Percentiles rank a stretch among this genome's conserved stretches.
Evolutionary conservation across 2,797 vertebrate genomes (phyloP).

Genomic region (Gastrophryne carolinensis): DNA sequence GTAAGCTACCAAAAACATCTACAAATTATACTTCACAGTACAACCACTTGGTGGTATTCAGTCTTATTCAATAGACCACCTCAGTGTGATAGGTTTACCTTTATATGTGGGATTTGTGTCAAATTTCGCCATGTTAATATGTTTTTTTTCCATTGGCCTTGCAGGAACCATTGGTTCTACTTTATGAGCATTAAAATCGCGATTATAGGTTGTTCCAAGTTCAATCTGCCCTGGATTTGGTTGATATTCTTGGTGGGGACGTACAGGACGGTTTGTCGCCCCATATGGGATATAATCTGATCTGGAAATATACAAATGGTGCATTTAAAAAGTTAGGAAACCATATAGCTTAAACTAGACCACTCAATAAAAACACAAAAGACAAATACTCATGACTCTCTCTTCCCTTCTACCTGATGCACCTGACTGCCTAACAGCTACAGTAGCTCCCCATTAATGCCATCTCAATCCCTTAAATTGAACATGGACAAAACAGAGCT

Average conservation of each 20-base stretch:
- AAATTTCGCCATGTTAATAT: slow-evolving; percentile 64
- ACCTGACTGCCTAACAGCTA: no score
- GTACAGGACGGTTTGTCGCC: slow-evolving; percentile 60
- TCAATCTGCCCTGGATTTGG: slow-evolving; percentile 70
- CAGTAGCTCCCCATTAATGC: no score
- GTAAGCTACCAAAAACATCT: no score
- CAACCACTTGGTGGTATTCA: no score
- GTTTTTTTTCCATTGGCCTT: slow-evolving; percentile 67
- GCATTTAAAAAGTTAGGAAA: not conserved
- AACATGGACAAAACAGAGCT: no score
- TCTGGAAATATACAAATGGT: slow-evolving; percentile 62
- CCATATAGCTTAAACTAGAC: not conserved
- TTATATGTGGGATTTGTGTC: slow-evolving; percentile 80
- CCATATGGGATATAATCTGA: slow-evolving; percentile 76
- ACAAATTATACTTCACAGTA: no score
- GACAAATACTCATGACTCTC: no score
- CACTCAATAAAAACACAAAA: no score
- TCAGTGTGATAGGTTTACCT: slow-evolving; percentile 67
- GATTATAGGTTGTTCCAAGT: slow-evolving; percentile 75
- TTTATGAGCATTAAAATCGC: slow-evolving; percentile 70
- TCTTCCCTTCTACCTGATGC: no score
- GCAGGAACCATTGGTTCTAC: slow-evolving; percentile 63
- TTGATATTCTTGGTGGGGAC: slow-evolving; percentile 65
- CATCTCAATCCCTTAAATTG: no score
- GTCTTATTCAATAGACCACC: no score